Evolutionary conservation across 2,797 vertebrate genomes (phyloP), one percentile per base, ranked within the genome.

Genomic region (Geotrypetes seraphini): DNA sequence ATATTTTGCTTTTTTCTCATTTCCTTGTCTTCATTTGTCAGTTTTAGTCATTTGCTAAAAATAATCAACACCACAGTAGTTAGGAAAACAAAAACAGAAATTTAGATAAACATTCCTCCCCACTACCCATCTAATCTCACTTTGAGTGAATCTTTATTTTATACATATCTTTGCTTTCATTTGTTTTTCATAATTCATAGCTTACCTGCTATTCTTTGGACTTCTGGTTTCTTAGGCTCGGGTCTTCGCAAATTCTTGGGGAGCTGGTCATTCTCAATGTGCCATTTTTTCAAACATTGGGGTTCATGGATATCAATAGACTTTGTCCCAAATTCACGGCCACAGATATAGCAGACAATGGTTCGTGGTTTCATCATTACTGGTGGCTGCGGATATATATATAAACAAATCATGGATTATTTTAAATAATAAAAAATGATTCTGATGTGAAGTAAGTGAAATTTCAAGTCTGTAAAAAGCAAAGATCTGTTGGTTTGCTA

Each of bases 231-330:
- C 50, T 51, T 60, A 7, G 78, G 78, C 52, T 76, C 75, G 36
- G 50, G 48, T 52, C 67, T 74, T 62, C 61, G 70, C 35, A 82
- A 39, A 20, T 71, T 52, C 29, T 61, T 78, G 19, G 76, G 76
- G 40, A 85, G 42, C 29, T 47, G 46, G 27, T 71, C 63, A 55
- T 83, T 84, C 29, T 81, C 73, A 19, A 40, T 63, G 19, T 68
- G 75, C 82, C 78, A 84, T 39, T 84, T 86, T 67, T 72, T 80
- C 35, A 86, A 48, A 49, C 80, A 84, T 5, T 86, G 78, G 39
- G 78, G 79, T 27, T 86, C 71, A 53, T 84, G 79, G 36, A 82
- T 84, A 23, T 49, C 19, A 19, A 85, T 71, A 7, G 80, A 86
- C 51, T 70, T 76, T 35, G 79, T 79, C 55, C 79, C 78, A 17